Evolutionary conservation across 2,888 invertebrate genomes (phyloP).

Genomic region (Machimus rusticus): DNA sequence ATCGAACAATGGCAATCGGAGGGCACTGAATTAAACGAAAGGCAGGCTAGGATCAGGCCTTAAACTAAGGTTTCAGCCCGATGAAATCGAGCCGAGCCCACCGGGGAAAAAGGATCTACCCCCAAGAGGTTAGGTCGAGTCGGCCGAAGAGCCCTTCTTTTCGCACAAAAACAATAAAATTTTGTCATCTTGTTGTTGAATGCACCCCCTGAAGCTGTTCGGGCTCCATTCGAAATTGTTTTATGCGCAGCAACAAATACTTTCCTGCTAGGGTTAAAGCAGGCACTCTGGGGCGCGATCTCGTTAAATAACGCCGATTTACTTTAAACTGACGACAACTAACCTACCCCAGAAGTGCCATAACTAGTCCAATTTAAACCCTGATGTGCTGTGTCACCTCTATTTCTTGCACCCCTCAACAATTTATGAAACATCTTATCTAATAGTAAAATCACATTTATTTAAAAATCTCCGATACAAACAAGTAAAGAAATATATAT

Average conservation of each 20-base stretch:
- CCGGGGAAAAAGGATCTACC: not conserved
- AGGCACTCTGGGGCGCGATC: not conserved
- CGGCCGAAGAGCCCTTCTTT: not conserved
- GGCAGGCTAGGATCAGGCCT: not conserved
- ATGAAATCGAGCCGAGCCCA: slow-evolving; percentile 8
- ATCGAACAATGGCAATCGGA: slow-evolving; percentile 24
- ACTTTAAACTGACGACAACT: not conserved
- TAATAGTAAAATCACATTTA: too few species aligned
- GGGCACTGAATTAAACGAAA: slow-evolving; percentile 23
- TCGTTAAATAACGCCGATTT: not conserved
- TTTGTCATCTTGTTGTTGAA: slow-evolving; percentile 19
- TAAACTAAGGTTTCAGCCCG: not conserved
- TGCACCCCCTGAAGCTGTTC: slow-evolving; percentile 21
- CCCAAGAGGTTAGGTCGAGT: slow-evolving; percentile 1
- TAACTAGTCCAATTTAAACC: too few species aligned
- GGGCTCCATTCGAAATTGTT: slow-evolving; percentile 21
- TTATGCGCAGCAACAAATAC: not conserved
- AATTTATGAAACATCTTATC: too few species aligned
- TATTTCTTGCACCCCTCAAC: too few species aligned
- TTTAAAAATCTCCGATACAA: too few species aligned
- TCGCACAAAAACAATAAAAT: slow-evolving; percentile 27
- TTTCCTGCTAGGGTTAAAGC: not conserved
- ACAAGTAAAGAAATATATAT: too few species aligned
- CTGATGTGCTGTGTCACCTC: too few species aligned
- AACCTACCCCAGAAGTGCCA: too few species aligned